Percentiles rank a stretch among this genome's conserved stretches.
These are phyloP conservation scores for Alethe castanea DNA, from an alignment of 2,113 vertebrate genomes.

Conservation along the genomic window DNA sequence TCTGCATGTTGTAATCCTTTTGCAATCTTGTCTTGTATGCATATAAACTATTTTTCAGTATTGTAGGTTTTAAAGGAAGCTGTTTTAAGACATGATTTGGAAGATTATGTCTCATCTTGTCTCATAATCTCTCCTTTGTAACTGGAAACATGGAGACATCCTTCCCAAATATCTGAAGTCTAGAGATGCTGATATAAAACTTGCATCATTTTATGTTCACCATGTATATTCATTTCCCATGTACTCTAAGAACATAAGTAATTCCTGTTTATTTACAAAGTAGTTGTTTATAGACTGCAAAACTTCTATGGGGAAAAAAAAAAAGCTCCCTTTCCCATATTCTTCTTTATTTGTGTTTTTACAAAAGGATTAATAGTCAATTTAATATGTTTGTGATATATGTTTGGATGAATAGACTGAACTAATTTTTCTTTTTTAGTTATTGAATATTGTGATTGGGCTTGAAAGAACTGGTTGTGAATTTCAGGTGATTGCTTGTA, in stretches of 20 bases:
- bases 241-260: not conserved
- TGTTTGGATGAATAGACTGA: not conserved
- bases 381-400: not conserved
- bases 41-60: not conserved
- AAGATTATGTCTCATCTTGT: not conserved
- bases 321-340: not conserved
- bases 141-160: not conserved
- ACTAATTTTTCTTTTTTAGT: not conserved
- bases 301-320: not conserved
- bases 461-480: not conserved
- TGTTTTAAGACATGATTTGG: not conserved
- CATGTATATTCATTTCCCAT: rapidly evolving
- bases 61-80: not conserved
- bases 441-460: not conserved
- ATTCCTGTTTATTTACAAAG: not conserved
- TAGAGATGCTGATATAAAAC: not conserved
- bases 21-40: not conserved
- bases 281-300: not conserved
- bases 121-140: not conserved
- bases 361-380: not conserved
- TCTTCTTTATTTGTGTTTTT: not conserved
- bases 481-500: not conserved
- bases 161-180: not conserved
- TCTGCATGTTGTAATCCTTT: not conserved
- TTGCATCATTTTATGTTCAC: rapidly evolving